Percentiles rank a stretch among this genome's conserved stretches.
phyloP scores from a whole-genome alignment of 2,113 vertebrate genomes.

The Zosterops borbonicus region DNA sequence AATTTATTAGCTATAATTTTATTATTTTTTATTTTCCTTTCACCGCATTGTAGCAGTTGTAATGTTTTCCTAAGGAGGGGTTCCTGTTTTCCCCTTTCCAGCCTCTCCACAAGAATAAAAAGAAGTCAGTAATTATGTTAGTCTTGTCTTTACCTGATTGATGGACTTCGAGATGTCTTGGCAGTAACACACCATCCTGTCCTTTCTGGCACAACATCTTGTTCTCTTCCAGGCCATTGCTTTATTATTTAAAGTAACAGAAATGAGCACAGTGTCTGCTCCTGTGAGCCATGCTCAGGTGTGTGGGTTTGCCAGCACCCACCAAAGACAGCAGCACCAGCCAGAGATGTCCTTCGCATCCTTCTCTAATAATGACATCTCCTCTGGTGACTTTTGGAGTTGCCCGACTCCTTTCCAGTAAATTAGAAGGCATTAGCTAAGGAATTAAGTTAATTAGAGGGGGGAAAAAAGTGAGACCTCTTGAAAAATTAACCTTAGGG shows the following conservation, averaged over 20 bases:
- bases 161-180: neutral
- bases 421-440: neutral
- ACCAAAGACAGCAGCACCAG: neutral
- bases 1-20: neutral
- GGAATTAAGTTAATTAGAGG: neutral
- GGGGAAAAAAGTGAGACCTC: rapidly evolving
- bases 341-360: neutral
- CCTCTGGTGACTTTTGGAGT: neutral
- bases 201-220: neutral
- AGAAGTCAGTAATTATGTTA: neutral
- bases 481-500: neutral
- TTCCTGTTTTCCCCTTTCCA: neutral
- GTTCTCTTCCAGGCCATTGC: neutral
- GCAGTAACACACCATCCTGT: neutral
- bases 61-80: neutral
- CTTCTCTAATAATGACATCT: neutral
- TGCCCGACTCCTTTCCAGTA: neutral
- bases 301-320: neutral
- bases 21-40: neutral
- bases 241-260: slow-evolving; percentile 1
- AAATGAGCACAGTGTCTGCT: neutral
- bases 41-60: neutral
- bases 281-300: neutral
- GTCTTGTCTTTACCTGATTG: neutral
- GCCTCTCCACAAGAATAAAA: neutral